Percentiles rank a stretch among this genome's conserved stretches.
These are phyloP conservation scores for Melanotaenia pygmaea DNA, from an alignment of 2,797 vertebrate genomes.

Conservation along the genomic window DNA sequence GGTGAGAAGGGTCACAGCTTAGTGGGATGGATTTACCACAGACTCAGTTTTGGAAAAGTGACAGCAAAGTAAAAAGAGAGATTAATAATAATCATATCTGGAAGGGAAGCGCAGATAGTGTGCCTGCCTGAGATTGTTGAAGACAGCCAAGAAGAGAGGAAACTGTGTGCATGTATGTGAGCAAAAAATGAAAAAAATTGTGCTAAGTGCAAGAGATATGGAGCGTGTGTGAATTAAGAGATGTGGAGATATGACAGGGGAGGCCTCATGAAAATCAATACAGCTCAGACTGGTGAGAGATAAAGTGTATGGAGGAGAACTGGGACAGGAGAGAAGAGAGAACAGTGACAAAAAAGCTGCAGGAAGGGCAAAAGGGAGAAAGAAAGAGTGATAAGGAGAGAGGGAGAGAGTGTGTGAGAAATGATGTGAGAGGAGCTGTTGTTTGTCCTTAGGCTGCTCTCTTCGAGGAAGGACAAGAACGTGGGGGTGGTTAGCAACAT, in stretches of 20 bases:
- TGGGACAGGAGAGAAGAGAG: conserved; percentile 38
- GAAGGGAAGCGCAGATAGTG: conserved; percentile 29
- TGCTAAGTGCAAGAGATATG: conserved; percentile 50
- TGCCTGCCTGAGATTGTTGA: conserved; percentile 30
- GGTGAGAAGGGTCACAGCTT: conserved; percentile 24
- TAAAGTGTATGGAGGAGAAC: conserved; percentile 54
- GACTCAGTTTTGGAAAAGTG: conserved; percentile 26
- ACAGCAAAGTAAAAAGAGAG: conserved; percentile 38
- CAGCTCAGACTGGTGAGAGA: conserved; percentile 56
- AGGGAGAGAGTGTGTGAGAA: conserved; percentile 51
- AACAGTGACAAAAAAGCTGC: conserved; percentile 38
- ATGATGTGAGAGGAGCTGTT: conserved; percentile 76
- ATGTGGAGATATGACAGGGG: conserved; percentile 73
- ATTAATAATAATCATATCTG: conserved; percentile 58
- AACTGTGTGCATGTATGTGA: conserved; percentile 15
- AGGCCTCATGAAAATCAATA: conserved; percentile 67
- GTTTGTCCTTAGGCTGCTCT: conserved; percentile 80
- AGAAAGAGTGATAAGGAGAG: conserved; percentile 31
- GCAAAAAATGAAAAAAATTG: conserved; percentile 45
- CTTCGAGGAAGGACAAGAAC: conserved; percentile 78
- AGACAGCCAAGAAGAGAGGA: conserved; percentile 25
- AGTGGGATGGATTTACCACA: neutral
- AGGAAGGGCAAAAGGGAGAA: conserved; percentile 44
- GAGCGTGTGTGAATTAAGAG: conserved; percentile 66
- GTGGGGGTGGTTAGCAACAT: conserved; percentile 79